Evolutionary conservation across 2,888 invertebrate genomes (phyloP).

Genomic region (Erebia epiphron): DNA sequence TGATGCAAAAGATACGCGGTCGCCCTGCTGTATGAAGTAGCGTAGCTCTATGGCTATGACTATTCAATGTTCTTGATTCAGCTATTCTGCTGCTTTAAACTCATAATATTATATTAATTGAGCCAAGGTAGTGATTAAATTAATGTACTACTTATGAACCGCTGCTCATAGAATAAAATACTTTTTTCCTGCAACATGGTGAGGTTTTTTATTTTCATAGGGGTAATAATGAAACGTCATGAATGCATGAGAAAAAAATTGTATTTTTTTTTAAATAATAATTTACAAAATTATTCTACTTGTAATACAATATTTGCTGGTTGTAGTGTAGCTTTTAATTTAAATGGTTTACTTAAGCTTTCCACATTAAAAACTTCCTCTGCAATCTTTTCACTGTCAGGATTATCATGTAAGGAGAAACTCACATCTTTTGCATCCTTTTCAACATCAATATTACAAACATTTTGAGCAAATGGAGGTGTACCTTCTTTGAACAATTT

Average conservation of each 20-base stretch:
- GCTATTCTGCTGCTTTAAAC: too few species aligned
- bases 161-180: too few species aligned
- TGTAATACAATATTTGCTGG: conserved; percentile 67
- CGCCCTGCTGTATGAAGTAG: too few species aligned
- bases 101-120: too few species aligned
- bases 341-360: conserved; percentile 68
- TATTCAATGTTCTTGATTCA: too few species aligned
- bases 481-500: conserved; percentile 75
- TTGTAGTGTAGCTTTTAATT: conserved; percentile 72
- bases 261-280: not conserved
- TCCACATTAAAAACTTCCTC: conserved; percentile 71
- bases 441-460: conserved; percentile 62
- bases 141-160: too few species aligned
- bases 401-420: conserved; percentile 69
- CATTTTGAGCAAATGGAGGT: conserved; percentile 66
- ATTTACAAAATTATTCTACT: conserved; percentile 53
- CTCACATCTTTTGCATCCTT: conserved; percentile 63
- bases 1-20: too few species aligned
- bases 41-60: too few species aligned
- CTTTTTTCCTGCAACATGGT: too few species aligned
- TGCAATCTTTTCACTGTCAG: conserved; percentile 68
- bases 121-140: too few species aligned
- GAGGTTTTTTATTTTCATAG: too few species aligned
- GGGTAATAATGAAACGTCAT: too few species aligned
- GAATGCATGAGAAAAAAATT: not conserved